Conservation (phyloP, 2,113 vertebrate genomes). For the Ctenomys sociabilis region DNA sequence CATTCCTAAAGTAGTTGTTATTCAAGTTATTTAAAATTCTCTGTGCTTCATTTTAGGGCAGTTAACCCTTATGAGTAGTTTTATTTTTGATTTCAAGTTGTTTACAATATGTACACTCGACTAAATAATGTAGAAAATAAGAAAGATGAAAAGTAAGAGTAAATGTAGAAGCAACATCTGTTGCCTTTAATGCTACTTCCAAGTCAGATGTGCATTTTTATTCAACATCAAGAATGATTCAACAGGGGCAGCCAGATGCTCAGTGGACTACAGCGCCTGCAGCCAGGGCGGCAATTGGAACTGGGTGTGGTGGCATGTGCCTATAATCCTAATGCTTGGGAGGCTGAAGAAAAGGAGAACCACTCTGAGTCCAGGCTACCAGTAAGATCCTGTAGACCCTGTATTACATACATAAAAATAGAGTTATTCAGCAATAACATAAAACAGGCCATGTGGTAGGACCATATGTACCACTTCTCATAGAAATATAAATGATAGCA, state of each 20-base stretch:
- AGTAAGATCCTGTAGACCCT: no score
- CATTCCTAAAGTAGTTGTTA: background rate
- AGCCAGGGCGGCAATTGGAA: no score
- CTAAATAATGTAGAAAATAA: background rate
- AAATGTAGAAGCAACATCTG: background rate
- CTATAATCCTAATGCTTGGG: no score
- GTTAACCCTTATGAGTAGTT: background rate
- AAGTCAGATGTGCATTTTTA: background rate
- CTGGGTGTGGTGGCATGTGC: no score
- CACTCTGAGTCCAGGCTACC: no score
- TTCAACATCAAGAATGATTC: conserved; percentile 37
- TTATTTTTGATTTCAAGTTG: background rate
- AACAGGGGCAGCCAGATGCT: background rate
- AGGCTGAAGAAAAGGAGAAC: no score
- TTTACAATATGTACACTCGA: background rate
- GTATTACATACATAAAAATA: background rate
- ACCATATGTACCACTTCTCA: background rate
- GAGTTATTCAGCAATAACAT: background rate
- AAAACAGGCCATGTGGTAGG: background rate
- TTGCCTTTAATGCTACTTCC: background rate
- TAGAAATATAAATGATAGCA: background rate
- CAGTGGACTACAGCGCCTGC: no score
- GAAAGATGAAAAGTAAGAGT: background rate
- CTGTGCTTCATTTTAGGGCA: background rate
- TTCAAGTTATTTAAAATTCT: background rate